These are phyloP conservation scores for Helicoverpa zea DNA, from an alignment of 1,140 invertebrate species.

Conservation along the genomic window DNA sequence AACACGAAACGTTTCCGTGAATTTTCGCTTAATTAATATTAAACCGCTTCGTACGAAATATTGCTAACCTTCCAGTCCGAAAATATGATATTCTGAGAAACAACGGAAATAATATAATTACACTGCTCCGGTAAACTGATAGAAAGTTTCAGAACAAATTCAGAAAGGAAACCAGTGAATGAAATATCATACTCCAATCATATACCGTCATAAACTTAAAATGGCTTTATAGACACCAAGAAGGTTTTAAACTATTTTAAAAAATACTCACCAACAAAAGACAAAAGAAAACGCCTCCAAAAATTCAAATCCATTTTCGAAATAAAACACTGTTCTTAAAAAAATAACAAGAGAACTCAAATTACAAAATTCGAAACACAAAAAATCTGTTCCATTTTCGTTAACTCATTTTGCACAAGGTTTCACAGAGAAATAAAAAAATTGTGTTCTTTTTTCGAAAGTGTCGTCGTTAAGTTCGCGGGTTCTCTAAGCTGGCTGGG, in stretches of 20 bases:
- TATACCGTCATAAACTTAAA: neutral
- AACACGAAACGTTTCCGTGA: too few relatives aligned
- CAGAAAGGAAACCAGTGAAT: neutral
- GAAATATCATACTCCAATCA: neutral
- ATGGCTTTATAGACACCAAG: neutral
- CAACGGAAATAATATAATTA: conserved; percentile 5
- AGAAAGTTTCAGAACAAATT: neutral
- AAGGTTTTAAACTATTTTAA: neutral
- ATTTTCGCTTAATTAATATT: too few relatives aligned
- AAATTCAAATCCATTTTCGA: conserved; percentile 58
- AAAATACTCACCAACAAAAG: conserved; percentile 53
- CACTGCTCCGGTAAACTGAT: neutral
- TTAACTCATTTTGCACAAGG: conserved; percentile 5
- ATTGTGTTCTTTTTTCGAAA: conserved; percentile 4
- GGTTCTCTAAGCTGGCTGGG: conserved; percentile 62
- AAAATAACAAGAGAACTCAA: conserved; percentile 23
- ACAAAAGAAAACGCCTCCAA: conserved; percentile 46
- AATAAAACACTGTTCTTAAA: conserved; percentile 22
- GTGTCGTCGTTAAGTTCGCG: conserved; percentile 58
- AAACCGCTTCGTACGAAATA: too few relatives aligned
- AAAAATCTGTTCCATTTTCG: conserved; percentile 6
- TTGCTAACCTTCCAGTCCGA: too few relatives aligned
- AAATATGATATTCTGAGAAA: neutral
- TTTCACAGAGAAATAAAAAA: neutral
- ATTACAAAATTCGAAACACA: conserved; percentile 2